These are phyloP conservation scores for Caenorhabditis inopinata DNA, from an alignment of 1,140 invertebrate species.

Conservation along the genomic window DNA sequence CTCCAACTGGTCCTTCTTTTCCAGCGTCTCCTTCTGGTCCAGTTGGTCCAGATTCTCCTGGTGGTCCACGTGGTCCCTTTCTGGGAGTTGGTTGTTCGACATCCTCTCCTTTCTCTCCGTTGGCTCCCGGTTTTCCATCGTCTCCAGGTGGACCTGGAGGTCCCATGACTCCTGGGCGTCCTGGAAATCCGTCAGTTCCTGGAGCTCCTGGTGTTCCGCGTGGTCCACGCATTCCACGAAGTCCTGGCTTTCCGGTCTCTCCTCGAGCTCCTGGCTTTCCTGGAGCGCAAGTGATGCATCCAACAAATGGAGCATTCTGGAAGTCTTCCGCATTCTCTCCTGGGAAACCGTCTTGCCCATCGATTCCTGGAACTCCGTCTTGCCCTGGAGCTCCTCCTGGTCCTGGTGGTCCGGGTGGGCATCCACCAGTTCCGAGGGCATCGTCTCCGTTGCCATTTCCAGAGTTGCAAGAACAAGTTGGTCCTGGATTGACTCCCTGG, in stretches of 20 bases:
- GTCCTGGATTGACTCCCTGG: constrained; percentile 43
- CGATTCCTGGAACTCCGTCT: constrained; percentile 34
- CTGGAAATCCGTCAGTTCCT: constrained; percentile 43
- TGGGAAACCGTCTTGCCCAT: constrained; percentile 42
- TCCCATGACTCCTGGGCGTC: constrained; percentile 44
- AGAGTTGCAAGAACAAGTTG: constrained; percentile 35
- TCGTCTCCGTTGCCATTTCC: constrained; percentile 40
- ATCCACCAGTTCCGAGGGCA: constrained; percentile 41
- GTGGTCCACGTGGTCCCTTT: constrained; percentile 48
- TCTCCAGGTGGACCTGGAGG: constrained; percentile 40
- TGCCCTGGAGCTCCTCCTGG: constrained; percentile 32
- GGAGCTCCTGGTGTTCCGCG: constrained; percentile 36
- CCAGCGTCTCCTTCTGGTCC: constrained; percentile 46
- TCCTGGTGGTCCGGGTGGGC: constrained; percentile 42
- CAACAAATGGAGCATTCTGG: constrained; percentile 50
- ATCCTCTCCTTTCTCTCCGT: constrained; percentile 38
- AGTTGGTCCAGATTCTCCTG: constrained; percentile 46
- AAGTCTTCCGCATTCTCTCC: constrained; percentile 55
- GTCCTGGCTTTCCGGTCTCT: constrained; percentile 49
- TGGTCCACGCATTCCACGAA: constrained; percentile 56
- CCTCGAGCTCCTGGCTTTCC: constrained; percentile 47
- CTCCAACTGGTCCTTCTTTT: constrained; percentile 49
- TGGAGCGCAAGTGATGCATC: constrained; percentile 54
- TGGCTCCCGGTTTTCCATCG: constrained; percentile 19
- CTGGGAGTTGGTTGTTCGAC: constrained; percentile 38